Evolutionary conservation across 1,140 invertebrate species (phyloP), one percentile per base, ranked within the genome.

Genomic region (Aphelinus atriplicis): DNA sequence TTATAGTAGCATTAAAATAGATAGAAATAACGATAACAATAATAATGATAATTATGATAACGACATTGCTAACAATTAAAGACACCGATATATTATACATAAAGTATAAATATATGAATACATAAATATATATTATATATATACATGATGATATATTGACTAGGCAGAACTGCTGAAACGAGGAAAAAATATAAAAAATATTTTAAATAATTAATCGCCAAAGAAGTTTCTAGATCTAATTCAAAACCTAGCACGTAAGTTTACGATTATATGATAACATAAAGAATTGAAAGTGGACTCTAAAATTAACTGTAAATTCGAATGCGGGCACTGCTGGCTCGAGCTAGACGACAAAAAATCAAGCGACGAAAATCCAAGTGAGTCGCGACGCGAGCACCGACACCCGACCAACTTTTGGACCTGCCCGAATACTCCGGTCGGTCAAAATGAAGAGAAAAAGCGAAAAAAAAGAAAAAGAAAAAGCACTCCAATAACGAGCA

Each of bases 131-230:
- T 26, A 26, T 26, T 26, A 26, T 26, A 26, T 26, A 26, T 26
- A 26, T 26, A 26, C 26, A 26, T 0, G 26, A 79, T 76, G 76
- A 80, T 80, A 83, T 80, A 81, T 80, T 77, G 79, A 79, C 69
- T 82, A 82, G 77, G 76, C 67, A 73, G 78, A 75, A 77, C 80
- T 78, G 80, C 79, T 81, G 78, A 78, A 80, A 62, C 77, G 79
- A 82, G 78, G 77, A 78, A 79, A 80, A 64, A 78, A 76, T 78
- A 80, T 79, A 79, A 78, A 83, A 85, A 84, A 86, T 87, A 87
- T 87, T 87, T 87, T 87, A 86, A 86, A 85, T 87, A 87, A 87
- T 84, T 86, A 87, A 84, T 84, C 84, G 86, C 86, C 85, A 87
- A 87, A 86, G 80, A 84, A 84, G 80, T 85, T 86, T 85, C 84